These are phyloP conservation scores for Drosophila pandora DNA, from an alignment of 1,140 invertebrate genomes.

Conservation along the genomic window DNA sequence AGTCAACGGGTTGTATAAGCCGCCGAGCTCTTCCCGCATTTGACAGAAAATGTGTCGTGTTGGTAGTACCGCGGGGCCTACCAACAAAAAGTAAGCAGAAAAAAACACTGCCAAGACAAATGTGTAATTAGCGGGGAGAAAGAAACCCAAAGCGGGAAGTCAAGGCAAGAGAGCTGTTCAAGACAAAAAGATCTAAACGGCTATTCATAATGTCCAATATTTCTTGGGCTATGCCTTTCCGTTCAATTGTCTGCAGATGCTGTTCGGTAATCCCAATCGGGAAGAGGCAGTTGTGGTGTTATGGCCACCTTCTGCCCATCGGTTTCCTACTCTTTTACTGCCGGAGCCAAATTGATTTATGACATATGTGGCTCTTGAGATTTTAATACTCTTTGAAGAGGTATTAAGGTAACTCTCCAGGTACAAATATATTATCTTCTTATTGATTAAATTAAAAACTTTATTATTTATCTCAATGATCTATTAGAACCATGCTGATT, in stretches of 20 bases:
- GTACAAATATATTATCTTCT: background rate
- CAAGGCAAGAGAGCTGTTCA: slow-evolving; percentile 1
- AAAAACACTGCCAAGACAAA: slow-evolving; percentile 55
- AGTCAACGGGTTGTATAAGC: slow-evolving; percentile 58
- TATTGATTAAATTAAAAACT: too few relatives aligned
- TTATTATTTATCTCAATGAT: too few relatives aligned
- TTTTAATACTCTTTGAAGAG: slow-evolving; percentile 11
- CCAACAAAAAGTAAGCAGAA: background rate
- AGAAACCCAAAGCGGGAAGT: slow-evolving; percentile 15
- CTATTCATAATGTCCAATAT: slow-evolving; percentile 45
- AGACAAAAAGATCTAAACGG: slow-evolving; percentile 63
- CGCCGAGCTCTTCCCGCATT: slow-evolving; percentile 23
- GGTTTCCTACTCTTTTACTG: slow-evolving; percentile 26
- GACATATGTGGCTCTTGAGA: slow-evolving; percentile 13
- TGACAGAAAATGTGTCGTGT: slow-evolving; percentile 58
- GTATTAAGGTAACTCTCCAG: background rate
- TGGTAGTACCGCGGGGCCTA: background rate
- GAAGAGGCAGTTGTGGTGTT: slow-evolving; percentile 14
- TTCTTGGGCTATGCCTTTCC: slow-evolving; percentile 6
- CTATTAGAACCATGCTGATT: too few relatives aligned
- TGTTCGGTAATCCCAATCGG: slow-evolving; percentile 43
- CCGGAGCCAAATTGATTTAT: slow-evolving; percentile 64
- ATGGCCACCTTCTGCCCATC: background rate
- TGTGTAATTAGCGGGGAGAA: slow-evolving; percentile 72
- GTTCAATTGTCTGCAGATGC: slow-evolving; percentile 41